Evolutionary conservation across 1,140 invertebrate species (phyloP), one percentile per base, ranked within the genome.

Genomic region (Triops longicaudatus): DNA sequence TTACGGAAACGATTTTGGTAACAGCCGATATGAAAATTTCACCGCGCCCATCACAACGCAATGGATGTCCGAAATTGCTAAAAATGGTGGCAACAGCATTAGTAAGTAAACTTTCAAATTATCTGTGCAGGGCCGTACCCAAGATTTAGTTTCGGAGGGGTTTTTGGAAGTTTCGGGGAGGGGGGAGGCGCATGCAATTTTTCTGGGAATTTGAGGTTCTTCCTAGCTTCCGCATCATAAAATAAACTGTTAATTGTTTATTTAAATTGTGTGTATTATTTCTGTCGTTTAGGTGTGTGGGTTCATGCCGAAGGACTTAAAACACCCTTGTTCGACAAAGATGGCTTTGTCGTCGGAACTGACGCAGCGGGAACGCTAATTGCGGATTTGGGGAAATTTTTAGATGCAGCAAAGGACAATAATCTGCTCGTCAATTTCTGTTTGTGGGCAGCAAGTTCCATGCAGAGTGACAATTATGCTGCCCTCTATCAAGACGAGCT

Each of bases 361-460:
- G 81, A 81, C 37, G 27, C 74, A 11, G 43, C 50, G 11, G 73
- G 75, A 2, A 81, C 79, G 5, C 75, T 81, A 11, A 79, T 81
- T n/a, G 22, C 31, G 14, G 81, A 81, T 28, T 72, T 81, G 42
- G 14, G 22, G 1, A 31, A 72, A 27, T 80, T 80, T 72, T 63
- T 81, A 1, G 81, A 81, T 42, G 79, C 72, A 31, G 81, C 85
- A 81, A n/a, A 78, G 42, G 75, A 73, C 17, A 78, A 80, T 76
- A 81, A 85, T 77, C 80, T 85, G 14, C 80, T 85, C 28, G 81
- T 85, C 0, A 83, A 83, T 77, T 80, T 82, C 12, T 80, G 80
- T 1, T 79, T 86, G 42, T 85, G 84, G 84, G 85, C 85, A 77
- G 84, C 82, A 11, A 85, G 85, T 7, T 78, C 83, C 14, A 79